These are phyloP conservation scores for Strix occidentalis DNA, from an alignment of 2,797 vertebrate genomes.

Conservation along the genomic window DNA sequence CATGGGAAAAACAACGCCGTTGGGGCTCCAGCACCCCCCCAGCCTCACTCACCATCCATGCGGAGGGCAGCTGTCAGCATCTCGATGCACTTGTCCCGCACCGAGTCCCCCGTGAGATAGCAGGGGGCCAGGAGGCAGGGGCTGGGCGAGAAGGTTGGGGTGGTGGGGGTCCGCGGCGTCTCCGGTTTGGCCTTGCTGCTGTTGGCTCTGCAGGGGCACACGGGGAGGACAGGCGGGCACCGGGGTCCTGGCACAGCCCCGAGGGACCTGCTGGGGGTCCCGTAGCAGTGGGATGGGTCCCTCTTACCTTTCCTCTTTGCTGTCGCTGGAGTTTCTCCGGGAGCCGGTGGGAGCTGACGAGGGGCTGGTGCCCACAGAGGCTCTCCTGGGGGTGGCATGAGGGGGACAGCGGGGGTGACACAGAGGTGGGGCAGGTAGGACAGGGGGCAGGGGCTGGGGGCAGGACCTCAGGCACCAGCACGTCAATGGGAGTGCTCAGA, in stretches of 20 bases:
- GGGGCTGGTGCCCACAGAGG: slow-evolving; percentile 23
- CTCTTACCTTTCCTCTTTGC: slow-evolving; percentile 79
- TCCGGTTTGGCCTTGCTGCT: slow-evolving; percentile 81
- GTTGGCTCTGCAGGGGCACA: slow-evolving; percentile 64
- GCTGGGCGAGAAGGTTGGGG: slow-evolving; percentile 76
- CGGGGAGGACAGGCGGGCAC: neutral
- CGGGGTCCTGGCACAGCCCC: neutral
- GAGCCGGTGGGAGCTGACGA: neutral
- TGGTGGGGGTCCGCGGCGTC: slow-evolving; percentile 82
- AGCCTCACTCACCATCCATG: slow-evolving; percentile 82
- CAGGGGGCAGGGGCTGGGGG: neutral
- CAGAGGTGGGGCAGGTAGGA: neutral
- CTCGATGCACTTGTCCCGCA: slow-evolving; percentile 96
- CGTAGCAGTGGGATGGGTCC: accelerated
- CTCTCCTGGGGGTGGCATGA: neutral
- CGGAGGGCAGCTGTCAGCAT: slow-evolving; percentile 90
- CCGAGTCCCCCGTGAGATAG: slow-evolving; percentile 86
- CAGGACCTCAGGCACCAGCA: neutral
- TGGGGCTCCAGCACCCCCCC: neutral
- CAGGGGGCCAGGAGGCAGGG: slow-evolving; percentile 80
- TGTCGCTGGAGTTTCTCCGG: slow-evolving; percentile 73
- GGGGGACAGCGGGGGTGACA: neutral
- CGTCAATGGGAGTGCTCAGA: accelerated
- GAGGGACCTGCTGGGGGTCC: neutral
- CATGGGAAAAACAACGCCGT: neutral